A percentile compares a stretch with the other conserved stretches of the same genome.
These are phyloP conservation scores for Melierax canorus DNA, from an alignment of 2,113 vertebrate species.

Conservation along the genomic window DNA sequence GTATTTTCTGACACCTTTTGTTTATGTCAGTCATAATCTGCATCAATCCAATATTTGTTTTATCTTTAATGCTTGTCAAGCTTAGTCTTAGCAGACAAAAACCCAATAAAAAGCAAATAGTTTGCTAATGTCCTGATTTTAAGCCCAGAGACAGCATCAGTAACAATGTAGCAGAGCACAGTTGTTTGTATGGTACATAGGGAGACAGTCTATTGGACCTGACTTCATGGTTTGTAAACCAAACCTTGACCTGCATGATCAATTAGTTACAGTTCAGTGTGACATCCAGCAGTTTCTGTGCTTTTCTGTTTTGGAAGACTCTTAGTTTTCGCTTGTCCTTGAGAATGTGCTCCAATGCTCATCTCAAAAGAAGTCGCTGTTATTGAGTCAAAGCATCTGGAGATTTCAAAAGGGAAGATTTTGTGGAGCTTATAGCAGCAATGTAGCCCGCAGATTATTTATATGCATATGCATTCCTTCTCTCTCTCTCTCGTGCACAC, in stretches of 20 bases:
- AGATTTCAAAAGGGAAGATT: neutral
- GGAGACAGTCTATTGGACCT: neutral
- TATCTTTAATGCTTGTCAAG: neutral
- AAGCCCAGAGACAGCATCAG: neutral
- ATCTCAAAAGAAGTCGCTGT: neutral
- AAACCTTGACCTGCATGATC: neutral
- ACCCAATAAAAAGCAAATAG: neutral
- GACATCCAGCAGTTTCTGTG: neutral
- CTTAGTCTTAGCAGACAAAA: neutral
- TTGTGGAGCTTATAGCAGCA: neutral
- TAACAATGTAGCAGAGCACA: neutral
- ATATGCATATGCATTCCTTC: neutral
- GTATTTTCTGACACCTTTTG: neutral
- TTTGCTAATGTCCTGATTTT: neutral
- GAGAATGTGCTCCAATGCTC: neutral
- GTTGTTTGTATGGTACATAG: fast-evolving
- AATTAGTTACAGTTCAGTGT: neutral
- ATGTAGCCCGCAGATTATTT: neutral
- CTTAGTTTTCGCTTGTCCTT: neutral
- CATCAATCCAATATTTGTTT: neutral
- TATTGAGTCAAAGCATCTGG: neutral
- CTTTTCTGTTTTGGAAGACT: neutral
- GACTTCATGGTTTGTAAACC: neutral
- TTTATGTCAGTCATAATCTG: neutral
- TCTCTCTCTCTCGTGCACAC: neutral